Base-by-base conservation (phyloP, 2,113 vertebrate genomes). In the Poecile atricapillus region DNA sequence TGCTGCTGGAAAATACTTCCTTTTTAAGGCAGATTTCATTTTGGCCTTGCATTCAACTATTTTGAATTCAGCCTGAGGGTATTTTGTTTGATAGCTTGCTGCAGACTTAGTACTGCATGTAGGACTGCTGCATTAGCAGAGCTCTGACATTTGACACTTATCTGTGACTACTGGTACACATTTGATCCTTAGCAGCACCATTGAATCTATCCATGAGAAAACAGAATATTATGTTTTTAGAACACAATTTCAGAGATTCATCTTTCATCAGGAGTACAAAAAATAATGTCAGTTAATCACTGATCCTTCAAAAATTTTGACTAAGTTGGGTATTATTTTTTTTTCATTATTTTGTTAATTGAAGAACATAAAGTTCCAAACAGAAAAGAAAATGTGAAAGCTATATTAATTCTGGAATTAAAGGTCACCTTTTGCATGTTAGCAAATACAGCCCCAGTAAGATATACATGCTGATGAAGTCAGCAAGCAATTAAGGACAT, bases 401-500 rank as follows among this genome's bases (percentile, higher is more conserved):
- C 71, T 79, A 12, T 94, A 77, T 74, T 87, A 52, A 62, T 59
- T 73, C 18, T 88, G 68, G 47, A 93, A 81, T 16, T 75, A 86
- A 93, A 96, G 95, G 96, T 97, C 80, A 95, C 92, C 87, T 95
- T 85, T 83, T 49, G 24, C 75, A 83, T 24, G 28, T 20, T 60
- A 78, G 60, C 83, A 81, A 86, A 81, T 52, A 84, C 22, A 83
- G 27, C 35, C 76, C 77, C 44, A n/a, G 68, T 74, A 78, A 77
- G 56, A 93, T 49, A 46, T 31, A 90, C 74, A 84, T 0, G 25
- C 76, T 88, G 88, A 83, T 95, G 88, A 94, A 95, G 94, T 96
- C 94, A 96, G 93, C 87, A 96, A 94, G 93, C 85, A 97, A 93
- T 89, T 92, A 95, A 97, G 95, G 94, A 92, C 95, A 86, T 41